These are phyloP conservation scores for Drosophila fuyamai DNA, from an alignment of 1,140 invertebrate species.

Conservation along the genomic window DNA sequence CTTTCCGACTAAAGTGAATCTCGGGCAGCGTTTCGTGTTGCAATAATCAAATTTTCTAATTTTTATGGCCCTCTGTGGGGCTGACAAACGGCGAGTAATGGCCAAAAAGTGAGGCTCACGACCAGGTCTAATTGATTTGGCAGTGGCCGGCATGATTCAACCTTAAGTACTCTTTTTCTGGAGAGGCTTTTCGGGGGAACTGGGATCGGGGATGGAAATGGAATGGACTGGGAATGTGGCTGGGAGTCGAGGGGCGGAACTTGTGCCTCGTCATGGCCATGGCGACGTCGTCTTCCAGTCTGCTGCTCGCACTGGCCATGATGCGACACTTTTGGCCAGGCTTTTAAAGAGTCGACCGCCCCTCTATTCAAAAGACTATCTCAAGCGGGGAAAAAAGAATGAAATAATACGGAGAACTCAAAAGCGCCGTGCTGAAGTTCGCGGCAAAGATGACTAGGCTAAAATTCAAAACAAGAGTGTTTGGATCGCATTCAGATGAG, in stretches of 20 bases:
- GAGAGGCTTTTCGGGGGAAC: conserved; percentile 44
- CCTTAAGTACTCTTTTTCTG: conserved; percentile 45
- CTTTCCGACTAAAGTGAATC: conserved; percentile 49
- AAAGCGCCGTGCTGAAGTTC: conserved; percentile 74
- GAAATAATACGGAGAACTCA: conserved; percentile 36
- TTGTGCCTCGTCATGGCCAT: conserved; percentile 67
- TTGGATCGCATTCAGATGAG: conserved; percentile 44
- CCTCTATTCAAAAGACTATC: conserved; percentile 65
- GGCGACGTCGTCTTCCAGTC: conserved; percentile 76
- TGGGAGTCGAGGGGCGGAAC: conserved; percentile 46
- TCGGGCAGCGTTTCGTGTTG: conserved; percentile 61
- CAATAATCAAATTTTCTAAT: conserved; percentile 84
- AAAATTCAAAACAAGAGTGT: conserved; percentile 47
- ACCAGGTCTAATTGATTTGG: conserved; percentile 77
- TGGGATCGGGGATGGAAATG: not conserved
- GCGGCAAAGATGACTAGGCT: conserved; percentile 70
- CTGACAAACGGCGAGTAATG: conserved; percentile 52
- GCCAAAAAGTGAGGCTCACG: conserved; percentile 60
- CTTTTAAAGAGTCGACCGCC: conserved; percentile 52
- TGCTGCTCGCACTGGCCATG: conserved; percentile 68
- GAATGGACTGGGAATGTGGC: conserved; percentile 10
- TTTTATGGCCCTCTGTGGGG: conserved; percentile 75
- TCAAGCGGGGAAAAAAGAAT: conserved; percentile 23
- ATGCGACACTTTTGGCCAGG: conserved; percentile 70
- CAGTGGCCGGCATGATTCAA: conserved; percentile 53